A percentile compares a stretch with the other conserved stretches of the same genome.
These are phyloP conservation scores for Cherax destructor DNA, from an alignment of 1,140 invertebrate species.

Conservation along the genomic window DNA sequence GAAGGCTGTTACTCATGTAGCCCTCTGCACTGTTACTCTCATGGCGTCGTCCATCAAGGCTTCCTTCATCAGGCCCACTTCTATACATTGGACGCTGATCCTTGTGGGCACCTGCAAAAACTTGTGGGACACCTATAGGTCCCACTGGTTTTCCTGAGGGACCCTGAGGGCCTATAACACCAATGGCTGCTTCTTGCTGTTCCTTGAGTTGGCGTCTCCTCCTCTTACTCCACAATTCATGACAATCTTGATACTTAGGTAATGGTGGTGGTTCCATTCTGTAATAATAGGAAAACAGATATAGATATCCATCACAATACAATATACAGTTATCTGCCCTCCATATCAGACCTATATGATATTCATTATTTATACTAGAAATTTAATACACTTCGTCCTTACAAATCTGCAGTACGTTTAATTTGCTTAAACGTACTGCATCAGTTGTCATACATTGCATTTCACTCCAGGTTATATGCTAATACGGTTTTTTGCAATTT, in stretches of 20 bases:
- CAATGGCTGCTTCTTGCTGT: constrained; percentile 82
- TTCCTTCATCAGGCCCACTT: constrained; percentile 31
- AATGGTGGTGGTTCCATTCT: constrained; percentile 83
- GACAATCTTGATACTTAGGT: constrained; percentile 98
- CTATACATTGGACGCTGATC: constrained; percentile 52
- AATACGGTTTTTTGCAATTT: too few relatives aligned
- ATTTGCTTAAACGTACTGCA: too few relatives aligned
- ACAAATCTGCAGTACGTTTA: too few relatives aligned
- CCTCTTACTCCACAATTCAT: constrained; percentile 99
- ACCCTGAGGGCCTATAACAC: constrained; percentile 43
- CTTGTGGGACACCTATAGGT: constrained; percentile 59
- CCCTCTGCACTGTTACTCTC: constrained; percentile 46
- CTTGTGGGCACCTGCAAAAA: constrained; percentile 58
- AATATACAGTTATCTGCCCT: too few relatives aligned
- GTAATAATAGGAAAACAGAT: background rate
- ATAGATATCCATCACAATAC: too few relatives aligned
- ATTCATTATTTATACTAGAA: too few relatives aligned
- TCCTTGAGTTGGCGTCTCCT: constrained; percentile 86
- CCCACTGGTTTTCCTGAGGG: constrained; percentile 75
- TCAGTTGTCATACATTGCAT: too few relatives aligned
- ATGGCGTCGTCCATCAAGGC: constrained; percentile 33
- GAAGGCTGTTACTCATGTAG: constrained; percentile 41
- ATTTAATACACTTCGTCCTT: too few relatives aligned
- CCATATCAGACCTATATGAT: too few relatives aligned
- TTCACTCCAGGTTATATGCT: too few relatives aligned